Base-by-base conservation (phyloP, 2,888 invertebrate species). In the Drosophila greeni region DNA sequence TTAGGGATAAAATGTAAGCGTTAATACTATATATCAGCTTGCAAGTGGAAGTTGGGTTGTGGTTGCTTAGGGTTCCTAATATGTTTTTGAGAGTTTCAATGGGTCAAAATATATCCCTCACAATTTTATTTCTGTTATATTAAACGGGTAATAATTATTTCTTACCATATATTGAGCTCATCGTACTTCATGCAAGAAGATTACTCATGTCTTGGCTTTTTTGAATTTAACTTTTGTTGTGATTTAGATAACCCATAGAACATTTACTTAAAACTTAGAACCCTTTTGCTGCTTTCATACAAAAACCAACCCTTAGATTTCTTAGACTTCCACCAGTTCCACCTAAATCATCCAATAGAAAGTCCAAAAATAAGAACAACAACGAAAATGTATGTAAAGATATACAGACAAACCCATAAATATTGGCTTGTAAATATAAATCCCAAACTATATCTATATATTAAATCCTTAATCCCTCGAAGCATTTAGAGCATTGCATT, bases 361-460 rank as follows among this genome's bases (percentile, higher is more conserved):
- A 40, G 9, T 24, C 7, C 42, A 12, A 2, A 18, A 40, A 9
- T 20, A 24, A 34, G 39, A 56, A 20, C 48, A 64, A 70, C 70
- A 60, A 56, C 70, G 72, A 70, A 70, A 56, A 66, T 33, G 47
- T 49, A 48, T 61, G 58, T 59, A 75, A 54, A 70, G 49, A 65
- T 43, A 61, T 57, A 64, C 70, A 61, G 39, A 45, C 62, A 65
- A 16, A 43, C 48, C 58, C 57, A 42, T 43, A 66, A 47, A 66
- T 64, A 83, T 83, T 85, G 82, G 80, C 85, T 72, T 81, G 81
- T 81, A 81, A 85, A 81, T 81, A 81, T 26, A 48, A 58, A 11
- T 47, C 34, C 64, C 47, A 9, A 26, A 65, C 66, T 66, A 31
- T 54, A 66, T 37, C 31, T 54, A 53, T 26, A 42, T 65, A 56